These are phyloP conservation scores for Trachymyrmex cornetzi DNA, from an alignment of 1,140 invertebrate species.

Conservation along the genomic window DNA sequence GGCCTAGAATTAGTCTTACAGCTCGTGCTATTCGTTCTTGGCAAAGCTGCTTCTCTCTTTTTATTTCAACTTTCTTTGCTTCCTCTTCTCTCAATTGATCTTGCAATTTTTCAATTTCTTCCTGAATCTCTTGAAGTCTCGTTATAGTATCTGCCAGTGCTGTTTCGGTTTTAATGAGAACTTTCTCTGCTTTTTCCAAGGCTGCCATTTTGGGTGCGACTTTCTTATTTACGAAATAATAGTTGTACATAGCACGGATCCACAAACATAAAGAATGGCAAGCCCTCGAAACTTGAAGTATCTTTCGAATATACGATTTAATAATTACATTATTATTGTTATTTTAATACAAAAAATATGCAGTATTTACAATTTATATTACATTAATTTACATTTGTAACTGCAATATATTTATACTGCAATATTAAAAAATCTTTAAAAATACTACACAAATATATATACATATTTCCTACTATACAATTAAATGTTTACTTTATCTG, in stretches of 20 bases:
- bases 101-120: slow-evolving; percentile 89
- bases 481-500: slow-evolving; percentile 87
- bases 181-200: slow-evolving; percentile 88
- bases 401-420: too few relatives aligned
- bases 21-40: slow-evolving; percentile 92
- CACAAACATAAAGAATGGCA: slow-evolving; percentile 92
- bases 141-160: slow-evolving; percentile 88
- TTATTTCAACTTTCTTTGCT: slow-evolving; percentile 89
- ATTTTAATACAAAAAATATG: not conserved
- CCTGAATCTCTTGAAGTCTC: slow-evolving; percentile 88
- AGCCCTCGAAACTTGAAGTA: slow-evolving; percentile 91
- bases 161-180: slow-evolving; percentile 89
- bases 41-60: slow-evolving; percentile 92
- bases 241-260: slow-evolving; percentile 91
- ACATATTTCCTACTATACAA: not conserved
- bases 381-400: not conserved
- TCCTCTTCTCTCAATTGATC: slow-evolving; percentile 89
- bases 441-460: not conserved
- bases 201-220: slow-evolving; percentile 89
- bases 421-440: not conserved
- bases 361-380: not conserved
- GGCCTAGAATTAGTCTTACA: slow-evolving; percentile 89
- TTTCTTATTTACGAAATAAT: slow-evolving; percentile 88
- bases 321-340: not conserved
- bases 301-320: slow-evolving; percentile 53